These are phyloP conservation scores for Manis javanica DNA, from an alignment of 2,797 vertebrate species.

Conservation along the genomic window DNA sequence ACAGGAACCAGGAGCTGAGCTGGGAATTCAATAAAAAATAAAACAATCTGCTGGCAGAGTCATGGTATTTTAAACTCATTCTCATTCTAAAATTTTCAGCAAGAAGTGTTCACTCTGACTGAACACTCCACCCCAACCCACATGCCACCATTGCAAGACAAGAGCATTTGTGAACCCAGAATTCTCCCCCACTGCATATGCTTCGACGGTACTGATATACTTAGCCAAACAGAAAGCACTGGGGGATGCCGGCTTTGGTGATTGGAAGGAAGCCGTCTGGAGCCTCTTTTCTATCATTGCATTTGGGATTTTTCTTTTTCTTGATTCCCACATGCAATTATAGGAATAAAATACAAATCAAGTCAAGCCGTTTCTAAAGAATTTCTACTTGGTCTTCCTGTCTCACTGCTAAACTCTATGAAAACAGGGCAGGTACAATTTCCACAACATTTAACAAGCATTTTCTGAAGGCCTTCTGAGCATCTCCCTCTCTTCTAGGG, in stretches of 20 bases:
- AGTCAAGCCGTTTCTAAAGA: slow-evolving; percentile 56
- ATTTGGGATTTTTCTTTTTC: slow-evolving; percentile 50
- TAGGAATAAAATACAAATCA: slow-evolving; percentile 68
- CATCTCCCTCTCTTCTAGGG: not conserved
- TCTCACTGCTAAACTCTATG: not conserved
- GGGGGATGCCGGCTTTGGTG: not conserved
- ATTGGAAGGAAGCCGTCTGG: slow-evolving; percentile 34
- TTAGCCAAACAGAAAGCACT: not conserved
- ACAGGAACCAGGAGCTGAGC: slow-evolving; percentile 1
- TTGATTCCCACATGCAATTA: slow-evolving; percentile 63
- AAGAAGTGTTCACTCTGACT: not conserved
- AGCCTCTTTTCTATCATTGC: slow-evolving; percentile 8
- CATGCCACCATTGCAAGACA: not conserved
- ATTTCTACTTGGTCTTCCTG: not conserved
- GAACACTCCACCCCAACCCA: slow-evolving; percentile 1
- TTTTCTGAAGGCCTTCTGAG: not conserved
- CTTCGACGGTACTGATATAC: not conserved
- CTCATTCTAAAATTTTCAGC: slow-evolving; percentile 58
- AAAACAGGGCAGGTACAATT: slow-evolving; percentile 25
- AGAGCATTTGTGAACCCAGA: slow-evolving; percentile 11
- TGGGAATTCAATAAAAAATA: slow-evolving; percentile 63
- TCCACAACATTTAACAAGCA: not conserved
- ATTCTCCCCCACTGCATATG: not conserved
- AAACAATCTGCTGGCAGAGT: slow-evolving; percentile 4
- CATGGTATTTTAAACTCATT: slow-evolving; percentile 47